These are phyloP conservation scores for Leptatherina wallacei DNA, from an alignment of 2,797 vertebrate genomes.

Conservation along the genomic window DNA sequence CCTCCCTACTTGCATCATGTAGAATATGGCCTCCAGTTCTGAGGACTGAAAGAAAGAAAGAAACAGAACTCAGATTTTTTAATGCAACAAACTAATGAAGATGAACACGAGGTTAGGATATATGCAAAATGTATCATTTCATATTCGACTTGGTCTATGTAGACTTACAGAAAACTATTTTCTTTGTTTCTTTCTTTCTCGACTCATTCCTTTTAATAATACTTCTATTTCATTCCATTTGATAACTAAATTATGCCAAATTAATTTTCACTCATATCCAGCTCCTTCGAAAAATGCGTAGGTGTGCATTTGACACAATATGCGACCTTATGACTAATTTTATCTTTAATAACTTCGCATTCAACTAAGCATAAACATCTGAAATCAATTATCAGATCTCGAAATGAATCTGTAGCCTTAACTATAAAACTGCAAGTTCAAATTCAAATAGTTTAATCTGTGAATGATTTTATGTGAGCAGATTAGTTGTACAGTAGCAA, in stretches of 20 bases:
- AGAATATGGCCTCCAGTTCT: neutral
- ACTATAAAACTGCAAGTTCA: neutral
- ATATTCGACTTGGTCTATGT: neutral
- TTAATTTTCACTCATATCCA: neutral
- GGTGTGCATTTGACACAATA: neutral
- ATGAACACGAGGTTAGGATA: neutral
- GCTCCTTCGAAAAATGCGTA: neutral
- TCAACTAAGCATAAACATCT: too few species aligned
- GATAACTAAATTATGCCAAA: neutral
- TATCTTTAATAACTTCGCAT: too few species aligned
- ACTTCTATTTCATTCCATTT: too few species aligned
- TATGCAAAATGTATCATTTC: neutral
- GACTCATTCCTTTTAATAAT: neutral
- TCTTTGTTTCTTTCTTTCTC: neutral
- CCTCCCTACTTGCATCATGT: slow-evolving; percentile 23
- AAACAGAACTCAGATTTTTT: neutral
- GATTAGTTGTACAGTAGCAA: neutral
- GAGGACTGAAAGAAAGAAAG: neutral
- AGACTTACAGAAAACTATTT: too few species aligned
- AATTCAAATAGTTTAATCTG: neutral
- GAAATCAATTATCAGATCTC: too few species aligned
- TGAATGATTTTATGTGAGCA: neutral
- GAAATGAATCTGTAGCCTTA: neutral
- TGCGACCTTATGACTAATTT: neutral
- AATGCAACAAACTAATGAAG: neutral